Percentiles rank a stretch among this genome's conserved stretches.
These are phyloP conservation scores for Lemur catta DNA, from an alignment of 2,797 vertebrate genomes.

Conservation along the genomic window DNA sequence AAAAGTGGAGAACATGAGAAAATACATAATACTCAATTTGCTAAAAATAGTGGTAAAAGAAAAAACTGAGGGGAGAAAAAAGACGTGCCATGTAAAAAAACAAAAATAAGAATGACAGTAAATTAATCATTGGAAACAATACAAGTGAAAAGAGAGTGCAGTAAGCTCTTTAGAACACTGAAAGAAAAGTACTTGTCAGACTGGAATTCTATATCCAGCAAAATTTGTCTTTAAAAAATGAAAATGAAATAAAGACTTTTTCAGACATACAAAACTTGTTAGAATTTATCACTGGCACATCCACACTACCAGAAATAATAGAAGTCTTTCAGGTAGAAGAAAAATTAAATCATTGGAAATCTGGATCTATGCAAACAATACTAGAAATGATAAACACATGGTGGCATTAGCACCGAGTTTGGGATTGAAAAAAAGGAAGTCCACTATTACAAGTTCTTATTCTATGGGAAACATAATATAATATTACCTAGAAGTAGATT, in stretches of 20 bases:
- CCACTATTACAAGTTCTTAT: neutral
- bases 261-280: neutral
- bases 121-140: neutral
- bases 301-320: neutral
- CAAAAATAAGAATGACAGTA: neutral
- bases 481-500: neutral
- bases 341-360: neutral
- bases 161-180: neutral
- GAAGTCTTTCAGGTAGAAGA: neutral
- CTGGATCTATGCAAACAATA: neutral
- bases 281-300: neutral
- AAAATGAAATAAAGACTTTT: neutral
- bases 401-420: neutral
- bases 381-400: neutral
- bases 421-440: neutral
- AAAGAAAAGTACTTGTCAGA: neutral
- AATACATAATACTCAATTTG: neutral
- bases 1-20: neutral
- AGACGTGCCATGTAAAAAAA: neutral
- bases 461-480: neutral
- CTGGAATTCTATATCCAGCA: neutral
- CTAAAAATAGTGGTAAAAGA: neutral
- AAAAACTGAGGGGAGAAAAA: neutral
- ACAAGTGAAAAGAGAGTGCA: neutral
- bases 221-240: neutral